A percentile compares a stretch with the other conserved stretches of the same genome.
phyloP scores from a whole-genome alignment of 2,113 vertebrate genomes.

The Procapra przewalskii region DNA sequence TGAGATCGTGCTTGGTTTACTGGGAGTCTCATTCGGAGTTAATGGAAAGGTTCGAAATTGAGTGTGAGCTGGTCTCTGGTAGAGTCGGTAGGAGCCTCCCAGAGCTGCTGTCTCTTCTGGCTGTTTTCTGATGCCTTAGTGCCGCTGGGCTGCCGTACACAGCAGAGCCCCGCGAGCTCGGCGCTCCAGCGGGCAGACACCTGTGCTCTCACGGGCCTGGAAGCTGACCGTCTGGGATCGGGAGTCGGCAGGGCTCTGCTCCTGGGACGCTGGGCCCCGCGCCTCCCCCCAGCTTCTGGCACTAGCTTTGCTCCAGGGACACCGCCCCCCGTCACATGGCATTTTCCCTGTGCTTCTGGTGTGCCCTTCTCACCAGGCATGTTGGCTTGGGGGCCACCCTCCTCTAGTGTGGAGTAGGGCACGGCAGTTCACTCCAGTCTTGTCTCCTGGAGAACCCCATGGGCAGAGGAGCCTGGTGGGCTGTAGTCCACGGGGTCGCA shows the following conservation, averaged over 20 bases:
- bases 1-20: not conserved
- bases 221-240: not conserved
- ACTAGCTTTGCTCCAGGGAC: not conserved
- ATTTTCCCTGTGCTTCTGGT: not conserved
- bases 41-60: not conserved
- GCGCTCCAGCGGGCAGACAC: no score
- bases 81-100: not conserved
- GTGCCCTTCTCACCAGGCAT: not conserved
- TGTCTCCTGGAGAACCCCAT: not conserved
- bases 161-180: accelerated
- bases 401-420: not conserved
- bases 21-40: not conserved
- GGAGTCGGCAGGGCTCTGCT: accelerated
- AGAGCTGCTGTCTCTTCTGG: not conserved
- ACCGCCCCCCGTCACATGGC: not conserved
- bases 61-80: not conserved
- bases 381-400: not conserved
- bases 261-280: not conserved
- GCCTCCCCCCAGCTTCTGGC: not conserved
- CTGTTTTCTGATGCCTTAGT: not conserved
- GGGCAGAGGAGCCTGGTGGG: not conserved
- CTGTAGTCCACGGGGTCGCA: not conserved
- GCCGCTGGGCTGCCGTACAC: accelerated
- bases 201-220: accelerated
- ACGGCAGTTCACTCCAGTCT: not conserved